Percentiles rank a stretch among this genome's conserved stretches.
Conservation (phyloP, 92 coral and sea anemone species). For the Palythoa heliodiscus region DNA sequence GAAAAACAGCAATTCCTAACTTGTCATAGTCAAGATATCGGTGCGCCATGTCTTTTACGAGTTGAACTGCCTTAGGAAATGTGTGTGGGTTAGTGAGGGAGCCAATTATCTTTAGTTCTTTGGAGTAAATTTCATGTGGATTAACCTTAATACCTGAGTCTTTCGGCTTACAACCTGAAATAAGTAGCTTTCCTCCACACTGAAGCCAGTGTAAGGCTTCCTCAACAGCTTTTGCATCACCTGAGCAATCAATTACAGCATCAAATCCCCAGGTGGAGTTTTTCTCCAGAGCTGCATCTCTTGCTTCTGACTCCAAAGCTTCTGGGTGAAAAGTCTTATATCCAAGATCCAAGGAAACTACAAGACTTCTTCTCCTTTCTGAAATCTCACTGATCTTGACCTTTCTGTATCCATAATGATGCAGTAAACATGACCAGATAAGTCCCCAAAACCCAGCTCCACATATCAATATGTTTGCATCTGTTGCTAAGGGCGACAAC, state of each 20-base stretch:
- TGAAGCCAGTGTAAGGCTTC: constrained; percentile 82
- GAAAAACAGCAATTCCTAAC: constrained; percentile 79
- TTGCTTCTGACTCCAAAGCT: constrained; percentile 54
- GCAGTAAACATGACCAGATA: constrained; percentile 82
- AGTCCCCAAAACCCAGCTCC: constrained; percentile 88
- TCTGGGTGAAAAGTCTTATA: constrained; percentile 80
- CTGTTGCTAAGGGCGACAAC: constrained; percentile 75
- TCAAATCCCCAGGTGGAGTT: constrained; percentile 86
- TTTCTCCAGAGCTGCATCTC: constrained; percentile 56
- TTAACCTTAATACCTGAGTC: constrained; percentile 73
- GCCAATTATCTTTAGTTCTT: constrained; percentile 86
- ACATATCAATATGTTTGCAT: constrained; percentile 77
- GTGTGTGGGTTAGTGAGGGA: constrained; percentile 83
- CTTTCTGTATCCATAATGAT: constrained; percentile 90
- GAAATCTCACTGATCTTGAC: constrained; percentile 85
- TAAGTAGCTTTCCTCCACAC: constrained; percentile 80
- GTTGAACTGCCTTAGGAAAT: constrained; percentile 88
- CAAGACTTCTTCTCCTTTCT: constrained; percentile 82
- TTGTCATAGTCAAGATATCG: constrained; percentile 77
- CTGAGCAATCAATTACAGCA: constrained; percentile 85
- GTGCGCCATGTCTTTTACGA: constrained; percentile 87
- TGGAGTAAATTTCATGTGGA: constrained; percentile 70
- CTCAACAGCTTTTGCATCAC: constrained; percentile 68
- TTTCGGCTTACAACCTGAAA: constrained; percentile 90
- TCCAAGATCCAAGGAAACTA: constrained; percentile 69